Evolutionary conservation across 2,888 invertebrate genomes (phyloP).

Genomic region (Microchrysa polita): DNA sequence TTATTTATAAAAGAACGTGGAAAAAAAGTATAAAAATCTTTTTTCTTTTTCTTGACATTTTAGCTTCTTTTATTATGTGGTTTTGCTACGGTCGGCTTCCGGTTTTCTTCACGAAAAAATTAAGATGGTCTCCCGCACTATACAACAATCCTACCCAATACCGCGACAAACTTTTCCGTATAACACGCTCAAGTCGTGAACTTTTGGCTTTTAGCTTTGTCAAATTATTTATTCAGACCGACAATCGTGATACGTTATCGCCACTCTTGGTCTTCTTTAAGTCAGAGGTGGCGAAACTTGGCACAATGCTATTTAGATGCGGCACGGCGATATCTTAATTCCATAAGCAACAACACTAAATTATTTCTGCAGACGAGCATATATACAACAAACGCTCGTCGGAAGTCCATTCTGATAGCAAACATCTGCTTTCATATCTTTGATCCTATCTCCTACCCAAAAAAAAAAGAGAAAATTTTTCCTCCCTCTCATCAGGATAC

Average conservation of each 20-base stretch:
- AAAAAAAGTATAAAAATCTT: constrained; percentile 32
- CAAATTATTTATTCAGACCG: constrained; percentile 15
- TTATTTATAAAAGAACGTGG: constrained; percentile 41
- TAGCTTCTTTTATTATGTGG: constrained; percentile 8
- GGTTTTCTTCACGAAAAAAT: constrained; percentile 31
- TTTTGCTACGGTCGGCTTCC: constrained; percentile 10
- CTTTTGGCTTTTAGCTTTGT: constrained; percentile 27
- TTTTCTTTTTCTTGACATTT: constrained; percentile 13
- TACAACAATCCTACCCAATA: constrained; percentile 28
- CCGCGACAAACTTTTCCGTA: constrained; percentile 1
- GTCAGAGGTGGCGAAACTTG: constrained; percentile 15
- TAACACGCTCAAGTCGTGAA: constrained; percentile 10
- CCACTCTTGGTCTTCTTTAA: not conserved
- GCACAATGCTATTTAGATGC: not conserved
- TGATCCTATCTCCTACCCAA: too few species aligned
- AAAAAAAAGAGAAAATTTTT: too few species aligned
- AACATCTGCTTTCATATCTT: constrained; percentile 6
- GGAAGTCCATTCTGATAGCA: not conserved
- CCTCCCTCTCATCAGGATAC: not conserved
- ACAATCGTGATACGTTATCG: not conserved
- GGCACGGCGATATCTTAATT: not conserved
- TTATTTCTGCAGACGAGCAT: too few species aligned
- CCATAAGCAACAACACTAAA: too few species aligned
- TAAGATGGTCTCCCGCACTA: constrained; percentile 36
- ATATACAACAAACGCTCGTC: too few species aligned